Conservation (phyloP, 2,113 vertebrate genomes). For the Hippocampus zosterae region DNA sequence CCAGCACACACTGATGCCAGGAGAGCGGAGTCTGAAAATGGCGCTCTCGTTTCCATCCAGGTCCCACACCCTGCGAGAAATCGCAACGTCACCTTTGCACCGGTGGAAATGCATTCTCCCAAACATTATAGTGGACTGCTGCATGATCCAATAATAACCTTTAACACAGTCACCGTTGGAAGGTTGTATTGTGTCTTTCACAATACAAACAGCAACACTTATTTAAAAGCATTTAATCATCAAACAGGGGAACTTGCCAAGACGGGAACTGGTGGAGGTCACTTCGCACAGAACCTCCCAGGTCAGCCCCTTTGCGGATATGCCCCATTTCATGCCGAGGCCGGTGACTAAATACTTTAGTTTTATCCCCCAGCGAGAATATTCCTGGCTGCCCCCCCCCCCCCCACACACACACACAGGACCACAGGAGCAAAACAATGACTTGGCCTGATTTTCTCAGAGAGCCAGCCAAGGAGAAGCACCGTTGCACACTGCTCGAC, state of each 20-base stretch:
- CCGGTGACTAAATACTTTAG: not conserved
- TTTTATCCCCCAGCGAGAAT: not conserved
- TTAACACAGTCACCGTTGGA: too few species aligned
- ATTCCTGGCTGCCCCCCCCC: not conserved
- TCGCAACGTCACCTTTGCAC: not conserved
- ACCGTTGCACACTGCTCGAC: constrained; percentile 66
- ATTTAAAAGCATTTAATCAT: too few species aligned
- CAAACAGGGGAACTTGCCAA: constrained; percentile 16
- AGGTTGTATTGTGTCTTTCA: too few species aligned
- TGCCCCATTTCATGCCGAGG: not conserved
- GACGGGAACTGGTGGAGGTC: constrained; percentile 5
- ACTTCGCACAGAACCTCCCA: not conserved
- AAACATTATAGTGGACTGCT: not conserved
- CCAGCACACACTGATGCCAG: constrained; percentile 95
- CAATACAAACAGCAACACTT: too few species aligned
- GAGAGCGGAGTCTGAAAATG: constrained; percentile 83
- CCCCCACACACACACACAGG: constrained; percentile 36
- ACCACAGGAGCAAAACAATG: constrained; percentile 68
- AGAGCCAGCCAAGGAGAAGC: constrained; percentile 58
- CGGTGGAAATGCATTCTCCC: not conserved
- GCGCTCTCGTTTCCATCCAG: constrained; percentile 83
- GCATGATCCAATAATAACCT: too few species aligned
- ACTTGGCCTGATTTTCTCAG: constrained; percentile 59
- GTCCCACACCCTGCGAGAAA: constrained; percentile 83
- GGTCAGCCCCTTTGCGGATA: not conserved